These are phyloP conservation scores for Vidua macroura DNA, from an alignment of 2,113 vertebrate species.

Conservation along the genomic window DNA sequence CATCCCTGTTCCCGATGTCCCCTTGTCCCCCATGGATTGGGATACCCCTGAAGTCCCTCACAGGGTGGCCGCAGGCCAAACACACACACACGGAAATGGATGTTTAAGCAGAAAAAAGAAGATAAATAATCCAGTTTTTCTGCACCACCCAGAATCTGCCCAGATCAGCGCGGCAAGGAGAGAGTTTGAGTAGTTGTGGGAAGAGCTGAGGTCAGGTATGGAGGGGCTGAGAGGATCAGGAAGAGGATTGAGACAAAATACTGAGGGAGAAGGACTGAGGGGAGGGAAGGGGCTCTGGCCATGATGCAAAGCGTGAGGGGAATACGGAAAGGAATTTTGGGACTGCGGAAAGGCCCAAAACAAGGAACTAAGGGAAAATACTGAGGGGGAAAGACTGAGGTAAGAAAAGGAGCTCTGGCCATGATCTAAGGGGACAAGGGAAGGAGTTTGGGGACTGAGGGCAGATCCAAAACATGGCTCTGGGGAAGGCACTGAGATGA, in stretches of 20 bases:
- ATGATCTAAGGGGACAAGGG: not conserved
- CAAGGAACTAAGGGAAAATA: not conserved
- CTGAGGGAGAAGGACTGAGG: not conserved
- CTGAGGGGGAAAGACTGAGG: not conserved
- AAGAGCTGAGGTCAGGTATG: not conserved
- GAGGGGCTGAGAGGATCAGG: not conserved
- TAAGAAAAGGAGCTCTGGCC: not conserved
- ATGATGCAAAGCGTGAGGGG: too few species aligned
- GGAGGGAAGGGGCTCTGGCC: not conserved
- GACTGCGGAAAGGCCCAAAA: not conserved
- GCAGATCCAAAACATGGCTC: not conserved
- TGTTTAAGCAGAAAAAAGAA: not conserved
- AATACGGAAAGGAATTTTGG: too few species aligned
- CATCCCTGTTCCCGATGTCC: not conserved
- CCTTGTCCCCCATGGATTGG: not conserved
- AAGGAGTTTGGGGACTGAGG: not conserved
- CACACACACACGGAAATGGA: not conserved
- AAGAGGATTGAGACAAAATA: too few species aligned
- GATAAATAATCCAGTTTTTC: not conserved
- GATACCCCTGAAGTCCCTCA: accelerated
- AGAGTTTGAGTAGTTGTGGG: not conserved
- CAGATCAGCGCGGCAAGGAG: too few species aligned
- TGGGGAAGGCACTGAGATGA: not conserved
- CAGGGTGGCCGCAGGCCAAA: not conserved
- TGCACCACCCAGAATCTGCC: not conserved